Conservation (phyloP, 2,888 invertebrate genomes). For the Dynastes hyllus region DNA sequence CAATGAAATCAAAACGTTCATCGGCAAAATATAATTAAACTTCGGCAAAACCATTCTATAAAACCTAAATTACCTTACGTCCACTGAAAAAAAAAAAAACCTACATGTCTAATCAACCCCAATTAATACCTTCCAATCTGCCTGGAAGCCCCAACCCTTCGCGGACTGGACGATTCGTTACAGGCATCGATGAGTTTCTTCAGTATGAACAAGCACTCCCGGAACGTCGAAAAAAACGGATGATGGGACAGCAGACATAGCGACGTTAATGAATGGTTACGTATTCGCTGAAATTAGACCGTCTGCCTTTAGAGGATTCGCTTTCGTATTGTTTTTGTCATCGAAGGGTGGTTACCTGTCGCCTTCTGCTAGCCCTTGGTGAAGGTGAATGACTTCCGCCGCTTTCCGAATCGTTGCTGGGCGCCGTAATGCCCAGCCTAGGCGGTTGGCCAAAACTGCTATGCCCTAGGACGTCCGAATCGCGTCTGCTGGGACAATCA, state of each 20-base stretch:
- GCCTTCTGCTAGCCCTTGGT: constrained; percentile 85
- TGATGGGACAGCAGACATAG: constrained; percentile 98
- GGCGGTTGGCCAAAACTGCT: constrained; percentile 69
- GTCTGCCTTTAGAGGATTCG: constrained; percentile 13
- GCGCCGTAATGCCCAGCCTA: constrained; percentile 78
- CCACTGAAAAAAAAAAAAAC: neutral
- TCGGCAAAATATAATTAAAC: too few species aligned
- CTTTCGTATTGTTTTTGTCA: constrained; percentile 7
- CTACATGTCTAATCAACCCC: neutral
- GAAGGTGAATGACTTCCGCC: constrained; percentile 92
- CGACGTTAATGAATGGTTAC: constrained; percentile 96
- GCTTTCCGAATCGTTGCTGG: constrained; percentile 87
- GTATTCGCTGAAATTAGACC: constrained; percentile 78
- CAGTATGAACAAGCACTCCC: constrained; percentile 96
- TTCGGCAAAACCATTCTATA: too few species aligned
- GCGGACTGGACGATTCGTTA: constrained; percentile 93
- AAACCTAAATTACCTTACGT: too few species aligned
- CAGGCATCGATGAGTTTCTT: constrained; percentile 98
- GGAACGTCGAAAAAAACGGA: constrained; percentile 98
- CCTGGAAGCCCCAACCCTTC: constrained; percentile 91
- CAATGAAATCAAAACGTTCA: too few species aligned
- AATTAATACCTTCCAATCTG: constrained; percentile 83
- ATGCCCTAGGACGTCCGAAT: constrained; percentile 73
- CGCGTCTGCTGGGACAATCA: constrained; percentile 84
- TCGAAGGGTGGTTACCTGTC: constrained; percentile 75